Base-by-base conservation (phyloP, 2,888 invertebrate genomes). In the Rhingia rostrata region DNA sequence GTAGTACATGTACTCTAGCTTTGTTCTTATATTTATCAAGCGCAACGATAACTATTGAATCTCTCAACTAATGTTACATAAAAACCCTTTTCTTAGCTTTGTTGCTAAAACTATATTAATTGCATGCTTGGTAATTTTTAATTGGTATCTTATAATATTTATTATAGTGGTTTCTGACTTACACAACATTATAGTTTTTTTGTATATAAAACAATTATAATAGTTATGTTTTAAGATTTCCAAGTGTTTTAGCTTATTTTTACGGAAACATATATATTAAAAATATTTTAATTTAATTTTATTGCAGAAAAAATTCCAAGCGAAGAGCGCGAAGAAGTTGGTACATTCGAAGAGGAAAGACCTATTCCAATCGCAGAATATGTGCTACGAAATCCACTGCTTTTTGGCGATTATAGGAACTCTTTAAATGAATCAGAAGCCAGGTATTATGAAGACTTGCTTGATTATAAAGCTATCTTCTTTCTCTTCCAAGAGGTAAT, bases 351-450 rank as follows among this genome's bases (percentile, higher is more conserved):
- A 74, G 73, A 32, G 5, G 83, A 87, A 6, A 60, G 73, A 47
- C 79, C 87, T 7, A 60, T 88, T 43, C 87, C 89, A 70, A 89
- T 93, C 45, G 92, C 92, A 86, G 95, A 96, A 53, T 96, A 96
- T 89, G 94, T 94, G 0, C 92, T 97, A 87, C 93, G 96, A 10
- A 95, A 98, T 91, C 98, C 98, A 0, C 88, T 97, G 60, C 92
- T 98, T 0, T 98, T 95, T 89, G 98, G 98, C 0, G 98, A 98
- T 89, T 98, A 96, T 88, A 93, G 97, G 53, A 97, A 97, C 88
- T 96, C 97, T 0, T 92, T 96, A 35, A 95, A 96, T 86, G 96
- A 97, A 88, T 94, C 94, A 0, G 97, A 97, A 87, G 92, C 94
- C 0, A 92, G 98, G 73, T 94, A 94, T 87, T 98, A 98, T 88